Base-by-base conservation (phyloP, 2,113 vertebrate species). In the Dunckerocampus dactyliophorus region DNA sequence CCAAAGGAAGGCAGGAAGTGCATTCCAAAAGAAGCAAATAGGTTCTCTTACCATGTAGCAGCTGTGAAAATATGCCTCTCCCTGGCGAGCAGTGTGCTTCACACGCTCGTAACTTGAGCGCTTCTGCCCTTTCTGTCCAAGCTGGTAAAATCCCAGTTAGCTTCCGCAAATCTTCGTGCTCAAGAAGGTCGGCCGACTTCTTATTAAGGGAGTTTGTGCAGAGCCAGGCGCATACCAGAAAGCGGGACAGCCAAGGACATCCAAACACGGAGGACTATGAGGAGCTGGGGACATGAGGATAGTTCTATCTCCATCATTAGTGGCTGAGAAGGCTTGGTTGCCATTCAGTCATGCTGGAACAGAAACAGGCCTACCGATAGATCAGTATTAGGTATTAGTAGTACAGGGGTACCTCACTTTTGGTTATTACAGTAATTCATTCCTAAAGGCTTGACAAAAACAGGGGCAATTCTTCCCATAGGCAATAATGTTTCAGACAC, bases 201-300 rank as follows among this genome's bases (percentile, higher is more conserved):
- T 17, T 56, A 28, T 56, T 39, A 22, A 47, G 19, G n/a, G 24
- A 47, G 43, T 55, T 34, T 37, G 31, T 34, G 28, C 19, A 39
- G 10, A 56, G 42, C 46, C 20, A 11, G 16, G 34, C 28, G 53
- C n/a, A 37, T 24, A n/a, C 19, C 2, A 13, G 24, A 34, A 34
- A 50, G 62, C 58, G 37, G 39, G 67, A 50, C 47, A 14, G 10
- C 49, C 52, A 47, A 59, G 31, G 57, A 47, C 28, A 73, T 67
- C 60, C 63, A 54, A 54, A 74, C 47, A 1, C 13, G 6, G 49
- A 24, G 3, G 19, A 21, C 47, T 20, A 17, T 51, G 5, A 43
- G 39, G 39, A 14, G 4, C 39, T 43, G 39, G 39, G 39, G 39
- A 43, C 39, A 14, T 14, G 13, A 43, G 13, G 12, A 12, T 12